These are phyloP conservation scores for Forbesichthys agassizii DNA, from an alignment of 2,113 vertebrate genomes.

Conservation along the genomic window DNA sequence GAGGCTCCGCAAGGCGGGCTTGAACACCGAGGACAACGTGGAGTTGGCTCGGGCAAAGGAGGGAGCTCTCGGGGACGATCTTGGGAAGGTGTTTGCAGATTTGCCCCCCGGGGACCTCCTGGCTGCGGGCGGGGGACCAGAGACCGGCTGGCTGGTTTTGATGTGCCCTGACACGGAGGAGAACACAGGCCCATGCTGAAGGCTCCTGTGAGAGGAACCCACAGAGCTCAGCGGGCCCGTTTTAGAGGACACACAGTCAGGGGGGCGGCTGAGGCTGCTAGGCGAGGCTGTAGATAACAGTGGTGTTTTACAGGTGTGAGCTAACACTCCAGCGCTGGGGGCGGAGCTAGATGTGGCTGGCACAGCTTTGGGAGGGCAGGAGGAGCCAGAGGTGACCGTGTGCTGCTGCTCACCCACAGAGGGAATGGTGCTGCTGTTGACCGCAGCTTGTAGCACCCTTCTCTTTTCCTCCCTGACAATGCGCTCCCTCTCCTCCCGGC, in stretches of 20 bases:
- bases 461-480: slow-evolving; percentile 92
- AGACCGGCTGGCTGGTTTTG: slow-evolving; percentile 29
- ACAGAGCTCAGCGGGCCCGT: slow-evolving; percentile 32
- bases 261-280: slow-evolving; percentile 37
- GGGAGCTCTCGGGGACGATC: slow-evolving; percentile 65
- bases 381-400: slow-evolving; percentile 27
- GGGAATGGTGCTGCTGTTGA: slow-evolving; percentile 65
- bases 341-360: slow-evolving; percentile 53
- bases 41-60: slow-evolving; percentile 70
- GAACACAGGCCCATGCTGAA: slow-evolving; percentile 13
- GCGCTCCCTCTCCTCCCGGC: slow-evolving; percentile 89
- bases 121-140: slow-evolving; percentile 56
- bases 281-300: slow-evolving; percentile 41
- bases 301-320: slow-evolving; percentile 45
- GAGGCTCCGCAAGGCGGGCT: slow-evolving; percentile 47
- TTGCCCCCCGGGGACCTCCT: slow-evolving; percentile 52
- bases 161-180: slow-evolving; percentile 33
- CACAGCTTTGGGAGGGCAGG: slow-evolving; percentile 41
- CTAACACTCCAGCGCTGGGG: slow-evolving; percentile 27
- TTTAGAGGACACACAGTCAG: slow-evolving; percentile 53
- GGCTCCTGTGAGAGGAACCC: slow-evolving; percentile 21
- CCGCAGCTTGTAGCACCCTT: slow-evolving; percentile 80
- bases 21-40: slow-evolving; percentile 62
- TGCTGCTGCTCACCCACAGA: slow-evolving; percentile 65
- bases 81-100: slow-evolving; percentile 74